Conservation (phyloP, 2,113 vertebrate genomes). For the Baryphthengus martii region DNA sequence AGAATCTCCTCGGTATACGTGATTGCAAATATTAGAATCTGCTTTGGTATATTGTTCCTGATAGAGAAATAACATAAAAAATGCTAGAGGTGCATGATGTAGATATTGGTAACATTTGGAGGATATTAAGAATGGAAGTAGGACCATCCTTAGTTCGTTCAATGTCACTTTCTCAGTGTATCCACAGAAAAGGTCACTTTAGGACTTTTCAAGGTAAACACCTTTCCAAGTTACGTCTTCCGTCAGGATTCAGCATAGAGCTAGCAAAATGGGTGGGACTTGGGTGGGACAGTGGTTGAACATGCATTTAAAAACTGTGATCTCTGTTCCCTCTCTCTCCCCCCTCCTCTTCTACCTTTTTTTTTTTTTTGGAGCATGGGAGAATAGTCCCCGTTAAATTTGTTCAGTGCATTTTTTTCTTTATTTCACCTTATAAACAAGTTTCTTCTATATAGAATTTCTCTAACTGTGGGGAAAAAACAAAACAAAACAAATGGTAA, state of each 20-base stretch:
- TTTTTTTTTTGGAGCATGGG: neutral
- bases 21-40: neutral
- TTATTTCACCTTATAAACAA: neutral
- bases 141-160: neutral
- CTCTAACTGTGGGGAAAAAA: too few relatives aligned
- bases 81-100: neutral
- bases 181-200: neutral
- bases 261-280: neutral
- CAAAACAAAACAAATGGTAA: too few relatives aligned
- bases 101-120: neutral
- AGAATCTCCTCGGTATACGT: neutral
- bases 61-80: neutral
- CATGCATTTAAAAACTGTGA: neutral
- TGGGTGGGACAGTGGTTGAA: neutral
- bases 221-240: neutral
- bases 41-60: neutral
- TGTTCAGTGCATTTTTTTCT: neutral
- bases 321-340: neutral
- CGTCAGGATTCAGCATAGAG: neutral
- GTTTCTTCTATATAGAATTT: neutral
- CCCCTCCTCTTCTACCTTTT: neutral
- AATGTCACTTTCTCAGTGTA: neutral
- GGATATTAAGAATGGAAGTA: neutral
- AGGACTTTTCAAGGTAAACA: neutral
- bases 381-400: neutral